Conservation (phyloP, 2,113 vertebrate genomes). For the Platycercus adscitus region DNA sequence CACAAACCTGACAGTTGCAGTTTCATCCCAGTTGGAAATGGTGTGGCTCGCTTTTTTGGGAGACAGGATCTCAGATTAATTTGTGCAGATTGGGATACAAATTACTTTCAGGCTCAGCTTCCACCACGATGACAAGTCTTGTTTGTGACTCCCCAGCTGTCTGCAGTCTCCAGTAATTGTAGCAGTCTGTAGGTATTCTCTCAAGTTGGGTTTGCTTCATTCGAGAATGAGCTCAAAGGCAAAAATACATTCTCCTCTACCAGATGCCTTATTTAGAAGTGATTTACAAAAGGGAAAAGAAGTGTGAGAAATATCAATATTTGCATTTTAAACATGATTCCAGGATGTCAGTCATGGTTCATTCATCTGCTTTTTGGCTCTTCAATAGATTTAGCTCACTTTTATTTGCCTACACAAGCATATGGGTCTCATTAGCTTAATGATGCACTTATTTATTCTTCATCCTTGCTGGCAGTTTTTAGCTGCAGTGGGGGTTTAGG, state of each 20-base stretch:
- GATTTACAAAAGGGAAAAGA: constrained; percentile 12
- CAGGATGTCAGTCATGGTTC: neutral
- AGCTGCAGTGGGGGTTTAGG: neutral
- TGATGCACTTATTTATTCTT: neutral
- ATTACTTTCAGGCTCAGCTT: constrained; percentile 33
- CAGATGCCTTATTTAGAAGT: constrained; percentile 7
- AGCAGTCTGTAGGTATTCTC: neutral
- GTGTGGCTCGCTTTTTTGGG: neutral
- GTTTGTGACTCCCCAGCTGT: neutral
- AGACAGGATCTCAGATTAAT: neutral
- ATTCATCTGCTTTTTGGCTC: constrained; percentile 37
- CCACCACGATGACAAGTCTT: neutral
- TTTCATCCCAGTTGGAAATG: neutral
- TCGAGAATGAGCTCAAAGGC: constrained; percentile 26
- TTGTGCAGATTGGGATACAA: constrained; percentile 24
- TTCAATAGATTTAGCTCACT: neutral
- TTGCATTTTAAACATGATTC: constrained; percentile 46
- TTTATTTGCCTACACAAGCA: constrained; percentile 14
- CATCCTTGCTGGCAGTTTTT: neutral
- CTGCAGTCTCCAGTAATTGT: neutral
- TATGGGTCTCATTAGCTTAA: constrained; percentile 47
- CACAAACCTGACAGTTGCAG: neutral
- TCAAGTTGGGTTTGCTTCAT: constrained; percentile 4
- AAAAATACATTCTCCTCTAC: constrained; percentile 1
- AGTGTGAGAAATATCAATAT: constrained; percentile 37